These are phyloP conservation scores for Leucopternis melanops DNA, from an alignment of 2,113 vertebrate genomes.

Conservation along the genomic window DNA sequence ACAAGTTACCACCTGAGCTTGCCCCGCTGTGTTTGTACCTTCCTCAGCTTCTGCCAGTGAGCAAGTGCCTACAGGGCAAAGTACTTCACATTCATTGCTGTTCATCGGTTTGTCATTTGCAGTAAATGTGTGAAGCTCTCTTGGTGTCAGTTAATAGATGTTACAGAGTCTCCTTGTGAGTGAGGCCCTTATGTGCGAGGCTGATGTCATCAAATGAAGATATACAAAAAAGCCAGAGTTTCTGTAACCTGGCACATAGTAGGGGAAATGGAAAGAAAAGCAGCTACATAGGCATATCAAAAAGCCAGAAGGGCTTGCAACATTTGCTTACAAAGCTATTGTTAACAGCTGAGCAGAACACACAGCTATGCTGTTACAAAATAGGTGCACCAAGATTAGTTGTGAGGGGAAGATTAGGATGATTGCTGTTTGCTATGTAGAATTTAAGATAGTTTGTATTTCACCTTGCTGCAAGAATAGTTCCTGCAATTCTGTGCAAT, in stretches of 20 bases:
- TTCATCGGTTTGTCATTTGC: not conserved
- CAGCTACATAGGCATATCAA: constrained; percentile 32
- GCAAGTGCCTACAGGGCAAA: not conserved
- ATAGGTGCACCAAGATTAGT: not conserved
- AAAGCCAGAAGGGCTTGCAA: constrained; percentile 6
- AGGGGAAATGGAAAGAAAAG: constrained; percentile 48
- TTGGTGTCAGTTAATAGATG: not conserved
- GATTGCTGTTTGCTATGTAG: not conserved
- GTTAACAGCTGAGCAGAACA: constrained; percentile 9
- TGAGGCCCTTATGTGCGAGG: not conserved
- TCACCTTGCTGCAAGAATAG: not conserved
- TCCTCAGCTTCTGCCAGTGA: not conserved
- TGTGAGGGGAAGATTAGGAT: not conserved
- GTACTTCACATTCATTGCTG: not conserved
- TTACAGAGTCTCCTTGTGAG: not conserved
- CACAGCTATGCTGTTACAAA: not conserved
- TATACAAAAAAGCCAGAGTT: not conserved
- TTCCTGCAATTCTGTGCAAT: not conserved
- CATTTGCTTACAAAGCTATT: constrained; percentile 35
- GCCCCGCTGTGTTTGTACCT: not conserved
- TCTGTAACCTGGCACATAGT: constrained; percentile 28
- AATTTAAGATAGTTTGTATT: not conserved
- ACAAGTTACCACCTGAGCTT: not conserved
- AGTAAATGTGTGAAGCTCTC: not conserved
- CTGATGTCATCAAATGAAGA: not conserved